Conservation (phyloP, 2,797 vertebrate genomes). For the Falco biarmicus region DNA sequence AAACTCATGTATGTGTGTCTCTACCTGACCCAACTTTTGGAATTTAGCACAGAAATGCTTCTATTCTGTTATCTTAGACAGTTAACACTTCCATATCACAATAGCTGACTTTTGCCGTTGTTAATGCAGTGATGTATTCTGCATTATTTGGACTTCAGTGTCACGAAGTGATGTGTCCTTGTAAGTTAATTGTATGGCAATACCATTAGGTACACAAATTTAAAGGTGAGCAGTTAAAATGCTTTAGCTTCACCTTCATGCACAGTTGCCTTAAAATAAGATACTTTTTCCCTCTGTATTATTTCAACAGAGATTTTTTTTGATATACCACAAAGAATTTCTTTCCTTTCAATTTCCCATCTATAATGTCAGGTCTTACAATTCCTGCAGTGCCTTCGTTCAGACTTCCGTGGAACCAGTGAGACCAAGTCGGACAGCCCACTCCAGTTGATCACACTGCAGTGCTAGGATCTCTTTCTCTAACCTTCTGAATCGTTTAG, state of each 20-base stretch:
- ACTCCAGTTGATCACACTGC: rapidly evolving
- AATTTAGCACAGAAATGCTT: not conserved
- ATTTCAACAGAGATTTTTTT: not conserved
- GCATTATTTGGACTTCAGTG: not conserved
- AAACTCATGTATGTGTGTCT: rapidly evolving
- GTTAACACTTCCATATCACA: not conserved
- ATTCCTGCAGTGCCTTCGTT: not conserved
- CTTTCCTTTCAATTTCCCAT: not conserved
- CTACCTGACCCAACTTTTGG: not conserved
- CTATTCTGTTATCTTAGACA: not conserved
- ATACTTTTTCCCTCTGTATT: not conserved
- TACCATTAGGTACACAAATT: not conserved
- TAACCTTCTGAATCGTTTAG: not conserved
- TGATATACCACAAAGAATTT: not conserved
- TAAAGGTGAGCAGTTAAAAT: not conserved
- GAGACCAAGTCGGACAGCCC: not conserved
- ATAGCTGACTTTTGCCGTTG: not conserved
- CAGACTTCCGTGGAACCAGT: not conserved
- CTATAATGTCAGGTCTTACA: not conserved
- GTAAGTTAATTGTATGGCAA: not conserved
- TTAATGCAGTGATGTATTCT: not conserved
- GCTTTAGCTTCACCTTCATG: not conserved
- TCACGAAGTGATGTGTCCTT: not conserved
- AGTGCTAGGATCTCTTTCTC: not conserved
- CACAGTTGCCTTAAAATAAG: not conserved